Percentiles rank a stretch among this genome's conserved stretches.
Evolutionary conservation across 2,888 invertebrate genomes (phyloP).

Genomic region (Aplocera efformata): DNA sequence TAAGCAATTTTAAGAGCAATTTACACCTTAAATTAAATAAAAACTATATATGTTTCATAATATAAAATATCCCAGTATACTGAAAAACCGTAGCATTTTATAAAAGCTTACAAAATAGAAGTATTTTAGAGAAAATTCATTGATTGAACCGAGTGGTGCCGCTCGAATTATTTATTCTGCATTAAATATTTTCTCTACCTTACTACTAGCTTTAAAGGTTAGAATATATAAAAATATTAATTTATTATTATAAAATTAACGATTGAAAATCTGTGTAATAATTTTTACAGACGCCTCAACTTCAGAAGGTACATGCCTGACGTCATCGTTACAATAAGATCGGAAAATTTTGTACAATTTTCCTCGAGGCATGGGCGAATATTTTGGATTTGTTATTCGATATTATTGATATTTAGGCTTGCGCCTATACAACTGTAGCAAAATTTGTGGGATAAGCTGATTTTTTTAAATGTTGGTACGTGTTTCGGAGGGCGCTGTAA

Average conservation of each 20-base stretch:
- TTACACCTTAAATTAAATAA: too few species aligned
- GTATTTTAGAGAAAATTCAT: too few species aligned
- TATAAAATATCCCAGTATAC: too few species aligned
- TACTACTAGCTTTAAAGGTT: too few species aligned
- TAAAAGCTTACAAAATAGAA: too few species aligned
- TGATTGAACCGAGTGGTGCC: too few species aligned
- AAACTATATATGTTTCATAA: too few species aligned
- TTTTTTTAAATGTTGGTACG: slow-evolving; percentile 50
- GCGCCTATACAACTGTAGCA: slow-evolving; percentile 57
- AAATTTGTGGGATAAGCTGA: slow-evolving; percentile 45
- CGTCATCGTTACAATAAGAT: slow-evolving; percentile 34
- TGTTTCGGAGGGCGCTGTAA: slow-evolving; percentile 52
- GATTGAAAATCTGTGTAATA: not conserved
- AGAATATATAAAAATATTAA: slow-evolving; percentile 1
- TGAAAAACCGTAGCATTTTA: too few species aligned
- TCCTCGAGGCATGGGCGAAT: slow-evolving; percentile 42
- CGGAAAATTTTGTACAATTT: slow-evolving; percentile 74
- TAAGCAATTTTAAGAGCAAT: too few species aligned
- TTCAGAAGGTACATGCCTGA: slow-evolving; percentile 20
- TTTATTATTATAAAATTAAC: not conserved
- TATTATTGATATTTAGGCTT: slow-evolving; percentile 45
- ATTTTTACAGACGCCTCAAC: slow-evolving; percentile 13
- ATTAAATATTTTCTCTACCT: not conserved
- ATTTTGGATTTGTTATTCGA: slow-evolving; percentile 39
- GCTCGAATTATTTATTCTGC: too few species aligned